Evolutionary conservation across 2,888 invertebrate species (phyloP).

Genomic region (Coecobrya sp.): DNA sequence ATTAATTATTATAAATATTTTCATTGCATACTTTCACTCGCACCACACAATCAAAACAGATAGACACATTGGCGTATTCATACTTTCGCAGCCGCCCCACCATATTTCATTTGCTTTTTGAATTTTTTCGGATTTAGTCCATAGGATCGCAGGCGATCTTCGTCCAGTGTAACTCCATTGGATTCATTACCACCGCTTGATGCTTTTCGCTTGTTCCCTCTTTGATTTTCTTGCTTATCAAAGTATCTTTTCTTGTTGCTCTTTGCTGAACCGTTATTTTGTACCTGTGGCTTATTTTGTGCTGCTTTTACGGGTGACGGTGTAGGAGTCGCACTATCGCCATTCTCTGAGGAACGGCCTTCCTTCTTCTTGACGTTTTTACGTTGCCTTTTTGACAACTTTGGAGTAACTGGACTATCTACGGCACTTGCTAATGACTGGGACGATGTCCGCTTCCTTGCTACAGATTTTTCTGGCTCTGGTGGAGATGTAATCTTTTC

Average conservation of each 20-base stretch:
- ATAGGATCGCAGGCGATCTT: slow-evolving; percentile 95
- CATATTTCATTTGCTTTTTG: slow-evolving; percentile 92
- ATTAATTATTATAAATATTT: not conserved
- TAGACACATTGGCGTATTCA: not conserved
- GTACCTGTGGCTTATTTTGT: not conserved
- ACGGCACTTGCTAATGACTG: not conserved
- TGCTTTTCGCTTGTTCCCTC: slow-evolving; percentile 67
- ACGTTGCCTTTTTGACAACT: slow-evolving; percentile 65
- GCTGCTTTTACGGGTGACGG: not conserved
- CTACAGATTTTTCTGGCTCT: not conserved
- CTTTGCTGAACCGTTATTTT: not conserved
- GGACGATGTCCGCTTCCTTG: not conserved
- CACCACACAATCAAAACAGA: not conserved
- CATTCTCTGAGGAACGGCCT: not conserved
- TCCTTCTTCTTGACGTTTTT: slow-evolving; percentile 48
- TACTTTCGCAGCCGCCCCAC: slow-evolving; percentile 48
- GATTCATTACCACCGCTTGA: slow-evolving; percentile 78
- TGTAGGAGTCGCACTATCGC: not conserved
- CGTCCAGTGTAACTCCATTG: slow-evolving; percentile 89
- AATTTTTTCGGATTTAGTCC: slow-evolving; percentile 97
- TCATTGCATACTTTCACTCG: not conserved
- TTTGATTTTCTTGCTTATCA: not conserved
- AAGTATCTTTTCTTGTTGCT: not conserved
- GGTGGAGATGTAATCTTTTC: slow-evolving; percentile 17
- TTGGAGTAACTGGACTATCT: not conserved